Percentiles rank a stretch among this genome's conserved stretches.
Conservation (phyloP, 2,797 vertebrate species). For the Chromobotia macracanthus region DNA sequence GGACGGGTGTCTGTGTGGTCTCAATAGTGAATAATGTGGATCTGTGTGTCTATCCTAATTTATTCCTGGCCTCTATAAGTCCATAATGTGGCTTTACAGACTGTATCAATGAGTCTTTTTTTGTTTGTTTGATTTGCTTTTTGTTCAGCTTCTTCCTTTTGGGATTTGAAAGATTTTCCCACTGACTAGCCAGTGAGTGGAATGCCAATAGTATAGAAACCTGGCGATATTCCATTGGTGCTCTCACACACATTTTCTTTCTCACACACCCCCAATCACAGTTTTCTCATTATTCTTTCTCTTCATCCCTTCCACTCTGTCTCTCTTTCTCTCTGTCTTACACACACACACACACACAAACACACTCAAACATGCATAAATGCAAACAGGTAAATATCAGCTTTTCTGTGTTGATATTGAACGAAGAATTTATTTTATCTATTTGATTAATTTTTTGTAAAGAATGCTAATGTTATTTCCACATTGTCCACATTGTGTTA, state of each 20-base stretch:
- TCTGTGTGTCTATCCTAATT: conserved; percentile 74
- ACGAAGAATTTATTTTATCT: conserved; percentile 68
- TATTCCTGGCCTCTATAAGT: conserved; percentile 70
- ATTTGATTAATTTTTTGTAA: conserved; percentile 66
- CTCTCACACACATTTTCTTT: conserved; percentile 60
- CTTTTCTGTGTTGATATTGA: conserved; percentile 69
- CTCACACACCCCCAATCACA: conserved; percentile 52
- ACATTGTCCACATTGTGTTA: conserved; percentile 69
- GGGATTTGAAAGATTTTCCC: conserved; percentile 76
- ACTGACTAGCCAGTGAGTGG: conserved; percentile 79
- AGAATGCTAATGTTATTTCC: conserved; percentile 64
- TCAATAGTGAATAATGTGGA: conserved; percentile 62
- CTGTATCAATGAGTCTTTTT: conserved; percentile 77
- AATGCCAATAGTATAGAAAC: conserved; percentile 81
- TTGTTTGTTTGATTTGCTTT: conserved; percentile 78
- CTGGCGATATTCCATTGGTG: conserved; percentile 78
- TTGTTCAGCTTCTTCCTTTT: conserved; percentile 73
- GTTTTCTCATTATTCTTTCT: conserved; percentile 7
- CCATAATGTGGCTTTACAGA: conserved; percentile 68
- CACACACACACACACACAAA: conserved; percentile 46
- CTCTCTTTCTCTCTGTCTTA: not conserved
- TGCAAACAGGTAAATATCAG: conserved; percentile 75
- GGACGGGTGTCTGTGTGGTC: conserved; percentile 66
- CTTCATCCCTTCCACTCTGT: conserved; percentile 14
- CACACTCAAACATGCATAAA: conserved; percentile 55